These are phyloP conservation scores for Mesembrinibis cayennensis DNA, from an alignment of 2,113 vertebrate species.

Conservation along the genomic window DNA sequence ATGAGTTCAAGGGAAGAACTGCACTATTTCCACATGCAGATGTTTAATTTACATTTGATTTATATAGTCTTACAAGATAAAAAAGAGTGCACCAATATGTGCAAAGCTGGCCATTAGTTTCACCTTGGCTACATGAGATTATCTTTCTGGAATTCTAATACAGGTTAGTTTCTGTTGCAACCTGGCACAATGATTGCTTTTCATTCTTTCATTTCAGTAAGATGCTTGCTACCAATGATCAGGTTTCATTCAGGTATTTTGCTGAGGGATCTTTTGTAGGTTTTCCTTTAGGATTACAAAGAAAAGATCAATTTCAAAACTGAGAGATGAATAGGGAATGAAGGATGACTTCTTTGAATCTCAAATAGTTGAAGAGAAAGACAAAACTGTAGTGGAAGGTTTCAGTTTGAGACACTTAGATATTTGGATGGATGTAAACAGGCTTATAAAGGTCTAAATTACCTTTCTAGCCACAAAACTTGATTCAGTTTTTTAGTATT, in stretches of 20 bases:
- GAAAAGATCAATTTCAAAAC: not conserved
- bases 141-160: not conserved
- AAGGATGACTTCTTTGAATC: not conserved
- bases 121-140: not conserved
- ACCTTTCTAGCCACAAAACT: not conserved
- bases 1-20: not conserved
- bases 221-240: not conserved
- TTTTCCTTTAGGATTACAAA: not conserved
- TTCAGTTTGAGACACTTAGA: not conserved
- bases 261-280: not conserved
- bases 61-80: not conserved
- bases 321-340: not conserved
- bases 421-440: not conserved
- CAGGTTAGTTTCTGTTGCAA: not conserved
- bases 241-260: not conserved
- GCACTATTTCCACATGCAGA: not conserved
- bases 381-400: not conserved
- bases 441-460: not conserved
- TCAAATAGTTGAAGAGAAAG: not conserved
- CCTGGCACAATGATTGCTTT: not conserved
- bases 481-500: not conserved
- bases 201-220: not conserved
- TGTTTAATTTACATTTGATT: conserved; percentile 15
- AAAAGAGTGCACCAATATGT: not conserved
- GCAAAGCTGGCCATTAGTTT: not conserved